These are phyloP conservation scores for Galerucella nymphaeae DNA, from an alignment of 2,888 invertebrate genomes.

Conservation along the genomic window DNA sequence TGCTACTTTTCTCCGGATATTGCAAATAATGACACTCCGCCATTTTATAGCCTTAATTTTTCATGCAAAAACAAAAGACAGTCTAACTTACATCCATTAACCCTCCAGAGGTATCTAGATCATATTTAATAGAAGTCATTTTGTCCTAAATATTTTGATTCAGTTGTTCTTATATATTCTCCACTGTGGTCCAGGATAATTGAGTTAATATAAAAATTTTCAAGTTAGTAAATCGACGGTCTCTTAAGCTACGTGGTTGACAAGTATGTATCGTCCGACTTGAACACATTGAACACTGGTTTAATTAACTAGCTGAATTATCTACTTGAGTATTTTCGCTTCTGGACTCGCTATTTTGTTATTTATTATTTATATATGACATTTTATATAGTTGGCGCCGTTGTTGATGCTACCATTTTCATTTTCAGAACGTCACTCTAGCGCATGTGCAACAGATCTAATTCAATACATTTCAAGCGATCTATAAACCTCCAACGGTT, in stretches of 20 bases:
- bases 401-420: slow-evolving; percentile 43
- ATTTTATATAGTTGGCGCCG: slow-evolving; percentile 47
- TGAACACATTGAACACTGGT: slow-evolving; percentile 34
- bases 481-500: background rate
- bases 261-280: slow-evolving; percentile 11
- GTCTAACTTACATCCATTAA: slow-evolving; percentile 83
- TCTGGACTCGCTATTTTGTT: slow-evolving; percentile 25
- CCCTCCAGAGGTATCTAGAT: slow-evolving; percentile 82
- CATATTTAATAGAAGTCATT: slow-evolving; percentile 78
- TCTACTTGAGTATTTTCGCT: slow-evolving; percentile 37
- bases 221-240: slow-evolving; percentile 34
- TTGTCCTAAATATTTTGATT: background rate
- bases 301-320: slow-evolving; percentile 19
- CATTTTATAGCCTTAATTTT: slow-evolving; percentile 50
- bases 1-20: slow-evolving; percentile 20
- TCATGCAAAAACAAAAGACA: slow-evolving; percentile 43
- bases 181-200: slow-evolving; percentile 9
- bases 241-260: background rate
- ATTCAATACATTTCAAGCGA: background rate
- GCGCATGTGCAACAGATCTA: slow-evolving; percentile 9
- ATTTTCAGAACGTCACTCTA: slow-evolving; percentile 55
- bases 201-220: slow-evolving; percentile 21
- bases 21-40: slow-evolving; percentile 43
- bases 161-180: slow-evolving; percentile 18
- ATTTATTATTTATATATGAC: slow-evolving; percentile 42